Base-by-base conservation (phyloP, 2,797 vertebrate genomes). In the Oceanodroma leucorhoa region DNA sequence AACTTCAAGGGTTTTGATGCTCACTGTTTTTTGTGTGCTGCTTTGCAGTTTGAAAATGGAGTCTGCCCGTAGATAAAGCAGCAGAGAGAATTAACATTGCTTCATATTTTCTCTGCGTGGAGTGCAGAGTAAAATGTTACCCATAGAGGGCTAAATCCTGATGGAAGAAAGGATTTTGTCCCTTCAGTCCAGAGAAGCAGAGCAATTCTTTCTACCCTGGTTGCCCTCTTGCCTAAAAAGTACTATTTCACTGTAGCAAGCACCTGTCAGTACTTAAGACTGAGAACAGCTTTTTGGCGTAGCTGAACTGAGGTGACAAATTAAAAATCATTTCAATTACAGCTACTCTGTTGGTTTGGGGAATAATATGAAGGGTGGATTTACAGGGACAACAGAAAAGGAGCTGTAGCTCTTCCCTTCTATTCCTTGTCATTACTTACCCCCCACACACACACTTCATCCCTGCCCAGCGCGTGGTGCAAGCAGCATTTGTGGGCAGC, bases 21-120 rank as follows among this genome's bases (percentile, higher is more conserved):
- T 82, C 14, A 6, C 14, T 67, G 15, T 3, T 84, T 73, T 88
- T 14, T 71, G 8, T 89, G 61, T 71, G 45, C 51, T 77, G 53
- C 34, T 94, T 75, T 73, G 41, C 27, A 66, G 9, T 34, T 79
- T 66, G 62, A 83, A 96, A 89, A 78, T 50, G 15, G n/a, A 69
- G 29, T 60, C 60, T 89, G 18, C 27, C 41, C 10, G 3, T 11
- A 87, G 70, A 66, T 65, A 76, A 78, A 83, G 36, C 61, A 89
- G 41, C 34, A 75, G 66, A 58, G 43, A 72, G 61, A 89, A 72
- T 34, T 46, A 60, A 36, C 51, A 30, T 48, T 90, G 40, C 53
- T 76, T 70, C 9, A 1, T 46, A 34, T 83, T 75, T 89, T 65
- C 61, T 82, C 24, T 61, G 36, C 53, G 16, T n/a, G 50, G 67